Conservation (phyloP, 2,797 vertebrate genomes). For the Melanotaenia trifasciata region DNA sequence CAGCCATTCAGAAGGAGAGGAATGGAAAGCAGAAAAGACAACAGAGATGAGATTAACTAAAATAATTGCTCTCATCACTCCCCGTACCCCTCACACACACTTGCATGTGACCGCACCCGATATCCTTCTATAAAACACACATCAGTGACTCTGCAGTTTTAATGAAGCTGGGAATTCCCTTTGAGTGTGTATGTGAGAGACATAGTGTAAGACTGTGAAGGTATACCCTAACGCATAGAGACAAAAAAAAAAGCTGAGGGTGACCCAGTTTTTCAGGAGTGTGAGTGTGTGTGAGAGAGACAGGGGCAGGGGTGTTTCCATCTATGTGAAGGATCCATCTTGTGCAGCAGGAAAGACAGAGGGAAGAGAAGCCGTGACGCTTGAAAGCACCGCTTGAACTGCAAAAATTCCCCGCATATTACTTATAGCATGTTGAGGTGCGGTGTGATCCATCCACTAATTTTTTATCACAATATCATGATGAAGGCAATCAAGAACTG, state of each 20-base stretch:
- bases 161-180: slow-evolving; percentile 67
- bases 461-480: background rate
- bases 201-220: slow-evolving; percentile 32
- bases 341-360: slow-evolving; percentile 65
- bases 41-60: slow-evolving; percentile 20
- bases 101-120: slow-evolving; percentile 48
- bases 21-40: background rate
- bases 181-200: slow-evolving; percentile 46
- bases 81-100: slow-evolving; percentile 2
- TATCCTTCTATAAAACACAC: slow-evolving; percentile 25
- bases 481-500: background rate
- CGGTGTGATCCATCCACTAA: background rate
- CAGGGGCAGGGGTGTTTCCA: slow-evolving; percentile 65
- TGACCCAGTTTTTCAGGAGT: slow-evolving; percentile 69
- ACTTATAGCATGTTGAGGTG: background rate
- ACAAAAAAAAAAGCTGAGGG: slow-evolving; percentile 23
- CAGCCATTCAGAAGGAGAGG: slow-evolving; percentile 8
- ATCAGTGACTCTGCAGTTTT: slow-evolving; percentile 25
- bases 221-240: slow-evolving; percentile 53
- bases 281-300: slow-evolving; percentile 20
- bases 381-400: slow-evolving; percentile 31
- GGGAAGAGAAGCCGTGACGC: slow-evolving; percentile 41
- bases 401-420: slow-evolving; percentile 27
- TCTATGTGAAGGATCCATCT: slow-evolving; percentile 75
- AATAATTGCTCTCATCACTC: background rate